A percentile compares a stretch with the other conserved stretches of the same genome.
phyloP scores from a whole-genome alignment of 1,140 invertebrate species.

The Meloidogyne exigua region DNA sequence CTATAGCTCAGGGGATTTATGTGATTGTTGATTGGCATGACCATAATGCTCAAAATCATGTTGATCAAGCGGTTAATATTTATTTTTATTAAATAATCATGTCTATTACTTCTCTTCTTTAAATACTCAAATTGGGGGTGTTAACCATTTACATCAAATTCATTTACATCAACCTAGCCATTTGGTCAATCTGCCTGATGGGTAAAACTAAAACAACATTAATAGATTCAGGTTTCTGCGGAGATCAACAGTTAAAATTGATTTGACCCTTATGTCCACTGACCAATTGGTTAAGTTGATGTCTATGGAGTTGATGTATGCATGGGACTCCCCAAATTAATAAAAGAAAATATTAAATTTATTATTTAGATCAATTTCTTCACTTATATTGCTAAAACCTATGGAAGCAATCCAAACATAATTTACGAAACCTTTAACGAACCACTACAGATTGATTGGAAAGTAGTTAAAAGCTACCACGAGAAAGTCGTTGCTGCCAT shows the following conservation, averaged over 20 bases:
- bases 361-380: constrained; percentile 10
- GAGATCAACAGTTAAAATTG: no score
- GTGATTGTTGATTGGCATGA: constrained; percentile 25
- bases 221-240: no score
- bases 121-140: no score
- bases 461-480: constrained; percentile 2
- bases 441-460: constrained; percentile 23
- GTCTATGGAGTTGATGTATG: no score
- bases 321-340: no score
- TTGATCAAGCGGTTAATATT: background rate
- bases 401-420: constrained; percentile 14
- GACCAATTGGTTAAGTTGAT: no score
- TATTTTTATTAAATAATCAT: background rate
- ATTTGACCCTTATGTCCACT: no score
- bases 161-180: no score
- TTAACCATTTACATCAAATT: no score
- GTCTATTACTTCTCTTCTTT: background rate
- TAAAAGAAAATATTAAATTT: no score
- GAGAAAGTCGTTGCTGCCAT: constrained; percentile 26
- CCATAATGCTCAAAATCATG: constrained; percentile 26
- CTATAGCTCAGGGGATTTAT: constrained; percentile 27
- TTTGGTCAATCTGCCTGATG: no score
- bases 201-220: no score
- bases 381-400: constrained; percentile 20
- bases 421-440: constrained; percentile 32